A percentile compares a stretch with the other conserved stretches of the same genome.
phyloP scores from a whole-genome alignment of 2,888 invertebrate genomes.

The Eupelmus urozonus region DNA sequence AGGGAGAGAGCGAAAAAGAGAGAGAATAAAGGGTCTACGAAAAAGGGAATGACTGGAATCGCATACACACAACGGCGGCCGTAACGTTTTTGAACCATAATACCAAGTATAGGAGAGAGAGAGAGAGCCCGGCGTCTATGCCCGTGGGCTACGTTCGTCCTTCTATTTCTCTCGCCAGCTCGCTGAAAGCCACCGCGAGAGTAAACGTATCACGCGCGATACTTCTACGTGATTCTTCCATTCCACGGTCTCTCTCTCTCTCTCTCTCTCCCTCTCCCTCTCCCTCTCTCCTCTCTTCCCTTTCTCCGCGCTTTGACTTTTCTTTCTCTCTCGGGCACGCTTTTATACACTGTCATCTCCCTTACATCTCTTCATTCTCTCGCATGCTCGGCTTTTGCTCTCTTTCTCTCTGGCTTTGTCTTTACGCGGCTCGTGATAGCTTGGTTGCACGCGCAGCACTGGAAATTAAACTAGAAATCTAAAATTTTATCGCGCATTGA shows the following conservation, averaged over 20 bases:
- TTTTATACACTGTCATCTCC: conserved; percentile 9
- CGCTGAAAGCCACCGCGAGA: conserved; percentile 63
- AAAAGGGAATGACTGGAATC: conserved; percentile 44
- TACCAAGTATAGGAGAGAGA: conserved; percentile 64
- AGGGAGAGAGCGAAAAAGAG: conserved; percentile 54
- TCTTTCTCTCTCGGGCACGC: conserved; percentile 2
- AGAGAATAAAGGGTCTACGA: conserved; percentile 32
- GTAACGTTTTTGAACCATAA: conserved; percentile 69
- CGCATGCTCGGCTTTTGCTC: conserved; percentile 17
- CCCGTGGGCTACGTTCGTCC: conserved; percentile 50
- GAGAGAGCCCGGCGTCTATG: conserved; percentile 51
- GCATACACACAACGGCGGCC: conserved; percentile 21
- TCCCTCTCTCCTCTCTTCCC: background rate
- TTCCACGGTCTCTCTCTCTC: conserved; percentile 11
- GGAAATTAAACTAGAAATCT: no score
- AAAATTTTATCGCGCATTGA: no score
- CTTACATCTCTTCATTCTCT: conserved; percentile 36
- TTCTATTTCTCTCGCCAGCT: conserved; percentile 59
- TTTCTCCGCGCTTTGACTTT: conserved; percentile 5
- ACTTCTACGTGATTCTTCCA: conserved; percentile 52
- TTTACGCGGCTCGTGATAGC: background rate
- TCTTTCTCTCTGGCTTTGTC: conserved; percentile 26
- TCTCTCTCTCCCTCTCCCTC: conserved; percentile 14
- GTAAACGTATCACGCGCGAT: conserved; percentile 54
- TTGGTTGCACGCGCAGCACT: background rate